Conservation (phyloP, 1,140 invertebrate species). For the Brachionus calyciflorus region DNA sequence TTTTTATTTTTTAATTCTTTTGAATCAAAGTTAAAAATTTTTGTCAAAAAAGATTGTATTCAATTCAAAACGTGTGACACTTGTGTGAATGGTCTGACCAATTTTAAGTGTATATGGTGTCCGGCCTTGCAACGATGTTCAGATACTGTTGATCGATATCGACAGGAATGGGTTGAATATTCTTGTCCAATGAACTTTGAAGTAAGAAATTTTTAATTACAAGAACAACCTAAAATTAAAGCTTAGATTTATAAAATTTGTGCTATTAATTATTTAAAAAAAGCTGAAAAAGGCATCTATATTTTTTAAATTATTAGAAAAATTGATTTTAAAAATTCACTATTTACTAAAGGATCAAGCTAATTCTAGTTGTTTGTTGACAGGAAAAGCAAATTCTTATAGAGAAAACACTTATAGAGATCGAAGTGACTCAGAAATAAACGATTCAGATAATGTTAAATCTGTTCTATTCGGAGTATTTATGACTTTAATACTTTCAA, state of each 20-base stretch:
- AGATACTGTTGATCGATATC: slow-evolving; percentile 78
- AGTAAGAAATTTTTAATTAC: no score
- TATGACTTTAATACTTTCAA: slow-evolving; percentile 69
- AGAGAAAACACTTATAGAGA: neutral
- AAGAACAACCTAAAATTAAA: no score
- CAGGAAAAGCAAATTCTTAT: neutral
- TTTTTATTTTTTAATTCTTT: neutral
- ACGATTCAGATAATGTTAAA: slow-evolving; percentile 8
- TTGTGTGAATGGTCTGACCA: slow-evolving; percentile 58
- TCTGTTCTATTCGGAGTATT: slow-evolving; percentile 60
- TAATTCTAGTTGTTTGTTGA: neutral
- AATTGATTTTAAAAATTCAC: no score
- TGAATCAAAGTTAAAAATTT: slow-evolving; percentile 25
- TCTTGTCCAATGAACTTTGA: slow-evolving; percentile 64
- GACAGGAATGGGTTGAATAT: slow-evolving; percentile 81
- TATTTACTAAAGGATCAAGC: no score
- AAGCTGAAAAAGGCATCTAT: no score
- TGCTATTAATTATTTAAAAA: no score
- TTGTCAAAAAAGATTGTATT: slow-evolving; percentile 68
- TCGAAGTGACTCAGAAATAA: neutral
- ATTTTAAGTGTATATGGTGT: slow-evolving; percentile 78
- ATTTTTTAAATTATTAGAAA: no score
- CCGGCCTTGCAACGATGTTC: slow-evolving; percentile 74
- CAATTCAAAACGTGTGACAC: slow-evolving; percentile 71
- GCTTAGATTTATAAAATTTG: no score